phyloP scores from a whole-genome alignment of 2,888 invertebrate species.

The Chorisops tibialis region DNA sequence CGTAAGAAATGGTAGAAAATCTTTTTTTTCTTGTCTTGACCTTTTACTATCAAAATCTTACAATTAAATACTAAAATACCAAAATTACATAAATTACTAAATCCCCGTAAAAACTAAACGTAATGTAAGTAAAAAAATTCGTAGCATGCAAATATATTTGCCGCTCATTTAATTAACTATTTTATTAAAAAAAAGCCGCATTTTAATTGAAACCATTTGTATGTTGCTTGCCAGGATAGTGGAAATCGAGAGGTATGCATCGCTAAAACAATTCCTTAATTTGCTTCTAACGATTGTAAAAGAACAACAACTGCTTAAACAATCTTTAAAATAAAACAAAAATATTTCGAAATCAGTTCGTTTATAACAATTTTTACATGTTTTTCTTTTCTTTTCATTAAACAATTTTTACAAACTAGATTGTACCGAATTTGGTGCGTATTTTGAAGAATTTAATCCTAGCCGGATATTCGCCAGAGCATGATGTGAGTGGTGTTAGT shows the following conservation, averaged over 20 bases:
- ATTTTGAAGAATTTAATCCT: slow-evolving; percentile 97
- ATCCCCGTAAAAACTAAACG: too few species aligned
- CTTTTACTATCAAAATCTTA: too few species aligned
- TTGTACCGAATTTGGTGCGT: slow-evolving; percentile 96
- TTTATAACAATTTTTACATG: not conserved
- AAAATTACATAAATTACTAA: too few species aligned
- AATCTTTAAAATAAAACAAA: not conserved
- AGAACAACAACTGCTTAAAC: too few species aligned
- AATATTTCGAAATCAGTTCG: too few species aligned
- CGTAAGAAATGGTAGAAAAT: too few species aligned
- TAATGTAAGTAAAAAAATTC: too few species aligned
- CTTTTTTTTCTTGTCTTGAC: too few species aligned
- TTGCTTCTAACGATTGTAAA: too few species aligned
- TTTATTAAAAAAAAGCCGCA: slow-evolving; percentile 2
- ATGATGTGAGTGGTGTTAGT: slow-evolving; percentile 98
- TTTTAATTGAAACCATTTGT: slow-evolving; percentile 39
- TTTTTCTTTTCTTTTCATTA: not conserved
- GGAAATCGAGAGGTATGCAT: slow-evolving; percentile 67
- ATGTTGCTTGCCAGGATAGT: slow-evolving; percentile 62
- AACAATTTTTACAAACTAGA: slow-evolving; percentile 56
- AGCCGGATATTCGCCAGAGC: slow-evolving; percentile 99
- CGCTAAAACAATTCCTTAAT: slow-evolving; percentile 47
- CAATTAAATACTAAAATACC: too few species aligned
- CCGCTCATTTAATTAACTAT: too few species aligned
- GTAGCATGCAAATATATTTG: too few species aligned